Conservation (phyloP, 53 echinoderm and acorn worm genomes). For the Antedon mediterranea region DNA sequence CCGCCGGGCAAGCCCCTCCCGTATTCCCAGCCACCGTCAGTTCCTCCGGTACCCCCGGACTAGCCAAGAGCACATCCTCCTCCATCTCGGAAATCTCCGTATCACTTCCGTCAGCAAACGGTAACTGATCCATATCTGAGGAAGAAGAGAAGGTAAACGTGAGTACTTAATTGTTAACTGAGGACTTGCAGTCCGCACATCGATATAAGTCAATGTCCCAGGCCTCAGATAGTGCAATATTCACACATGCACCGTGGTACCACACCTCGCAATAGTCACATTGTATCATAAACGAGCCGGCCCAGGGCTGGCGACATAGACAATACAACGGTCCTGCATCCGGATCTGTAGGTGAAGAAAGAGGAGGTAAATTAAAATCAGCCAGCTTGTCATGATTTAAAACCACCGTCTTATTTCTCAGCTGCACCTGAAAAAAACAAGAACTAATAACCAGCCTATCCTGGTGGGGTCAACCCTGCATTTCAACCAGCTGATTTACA, state of each 20-base stretch:
- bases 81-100: no score
- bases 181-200: not conserved
- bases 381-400: slow-evolving; percentile 23
- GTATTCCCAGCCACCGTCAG: no score
- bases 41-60: no score
- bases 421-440: slow-evolving; percentile 17
- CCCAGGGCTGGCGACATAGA: not conserved
- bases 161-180: no score
- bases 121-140: no score
- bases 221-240: not conserved
- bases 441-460: slow-evolving; percentile 20
- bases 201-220: not conserved
- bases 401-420: slow-evolving; percentile 10
- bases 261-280: not conserved
- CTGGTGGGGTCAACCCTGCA: no score
- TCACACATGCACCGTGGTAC: not conserved
- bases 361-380: not conserved
- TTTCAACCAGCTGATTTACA: no score
- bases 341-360: not conserved
- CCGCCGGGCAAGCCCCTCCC: no score
- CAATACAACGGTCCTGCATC: not conserved
- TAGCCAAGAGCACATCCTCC: no score
- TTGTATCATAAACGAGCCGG: not conserved
- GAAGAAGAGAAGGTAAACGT: no score
- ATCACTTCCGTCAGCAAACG: no score